phyloP scores from a whole-genome alignment of 2,113 vertebrate species.

The Xiphophorus maculatus region DNA sequence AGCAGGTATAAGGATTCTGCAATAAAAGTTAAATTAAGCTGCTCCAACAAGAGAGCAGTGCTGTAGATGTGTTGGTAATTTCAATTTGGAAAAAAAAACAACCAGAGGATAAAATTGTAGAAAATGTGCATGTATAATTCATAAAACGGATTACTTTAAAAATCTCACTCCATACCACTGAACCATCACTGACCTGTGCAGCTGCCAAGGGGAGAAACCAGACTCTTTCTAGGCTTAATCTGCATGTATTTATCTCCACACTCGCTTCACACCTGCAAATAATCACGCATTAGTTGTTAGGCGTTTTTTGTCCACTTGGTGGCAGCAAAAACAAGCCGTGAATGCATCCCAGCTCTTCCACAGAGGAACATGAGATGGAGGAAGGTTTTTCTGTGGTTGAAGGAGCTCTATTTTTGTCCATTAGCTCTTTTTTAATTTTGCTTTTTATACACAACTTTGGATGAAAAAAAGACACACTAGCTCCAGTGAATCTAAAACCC shows the following conservation, averaged over 20 bases:
- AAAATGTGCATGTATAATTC: neutral
- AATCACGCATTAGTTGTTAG: neutral
- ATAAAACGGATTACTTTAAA: neutral
- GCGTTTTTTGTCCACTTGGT: slow-evolving; percentile 8
- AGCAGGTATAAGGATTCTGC: neutral
- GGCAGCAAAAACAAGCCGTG: slow-evolving; percentile 17
- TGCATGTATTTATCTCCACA: neutral
- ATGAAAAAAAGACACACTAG: no score
- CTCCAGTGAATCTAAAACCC: no score
- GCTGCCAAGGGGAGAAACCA: neutral
- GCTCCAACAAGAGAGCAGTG: no score
- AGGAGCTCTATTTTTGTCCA: no score
- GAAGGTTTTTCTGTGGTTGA: neutral
- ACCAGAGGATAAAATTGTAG: neutral
- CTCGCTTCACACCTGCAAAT: slow-evolving; percentile 13
- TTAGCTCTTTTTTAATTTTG: no score
- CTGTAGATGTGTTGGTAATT: no score
- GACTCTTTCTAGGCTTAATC: neutral
- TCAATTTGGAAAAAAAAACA: no score
- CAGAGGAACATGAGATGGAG: neutral
- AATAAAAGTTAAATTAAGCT: neutral
- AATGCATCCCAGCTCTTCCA: neutral
- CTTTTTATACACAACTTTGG: no score
- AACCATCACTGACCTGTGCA: neutral
- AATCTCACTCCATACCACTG: neutral